Base-by-base conservation (phyloP, 2,888 invertebrate species). In the Merodon equestris region DNA sequence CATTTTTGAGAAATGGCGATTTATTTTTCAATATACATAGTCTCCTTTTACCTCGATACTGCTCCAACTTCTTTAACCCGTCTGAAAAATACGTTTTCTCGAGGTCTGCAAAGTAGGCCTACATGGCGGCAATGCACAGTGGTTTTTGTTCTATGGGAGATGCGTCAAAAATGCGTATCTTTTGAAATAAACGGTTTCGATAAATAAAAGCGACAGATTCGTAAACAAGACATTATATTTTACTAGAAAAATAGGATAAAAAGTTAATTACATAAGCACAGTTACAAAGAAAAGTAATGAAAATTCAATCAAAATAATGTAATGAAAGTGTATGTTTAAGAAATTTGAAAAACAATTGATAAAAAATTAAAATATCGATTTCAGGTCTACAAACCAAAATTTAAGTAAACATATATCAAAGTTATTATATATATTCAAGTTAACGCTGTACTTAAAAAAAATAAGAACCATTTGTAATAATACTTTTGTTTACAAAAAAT, bases 61-160 rank as follows among this genome's bases (percentile, higher is more conserved):
- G n/a, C n/a, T n/a, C n/a, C n/a, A n/a, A n/a, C n/a, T n/a, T n/a
- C n/a, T n/a, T n/a, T n/a, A n/a, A n/a, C n/a, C n/a, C n/a, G n/a
- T n/a, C n/a, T n/a, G n/a, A n/a, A n/a, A n/a, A n/a, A n/a, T n/a
- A n/a, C n/a, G n/a, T n/a, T n/a, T n/a, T n/a, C n/a, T n/a, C n/a
- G n/a, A n/a, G n/a, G n/a, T n/a, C n/a, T n/a, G n/a, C n/a, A n/a
- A n/a, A n/a, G n/a, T n/a, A n/a, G n/a, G n/a, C n/a, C n/a, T n/a
- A n/a, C n/a, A n/a, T n/a, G n/a, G n/a, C n/a, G n/a, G n/a, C 42
- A 12, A 13, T 12, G 42, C 42, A 42, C n/a, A 42, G 42, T 42
- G 42, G 42, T 42, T 42, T 42, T 42, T 42, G 42, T 42, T 42
- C 42, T 42, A 42, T 42, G 42, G n/a, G 42, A 42, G 42, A 9